phyloP scores from a whole-genome alignment of 2,113 vertebrate genomes.

The Crypturellus undulatus region DNA sequence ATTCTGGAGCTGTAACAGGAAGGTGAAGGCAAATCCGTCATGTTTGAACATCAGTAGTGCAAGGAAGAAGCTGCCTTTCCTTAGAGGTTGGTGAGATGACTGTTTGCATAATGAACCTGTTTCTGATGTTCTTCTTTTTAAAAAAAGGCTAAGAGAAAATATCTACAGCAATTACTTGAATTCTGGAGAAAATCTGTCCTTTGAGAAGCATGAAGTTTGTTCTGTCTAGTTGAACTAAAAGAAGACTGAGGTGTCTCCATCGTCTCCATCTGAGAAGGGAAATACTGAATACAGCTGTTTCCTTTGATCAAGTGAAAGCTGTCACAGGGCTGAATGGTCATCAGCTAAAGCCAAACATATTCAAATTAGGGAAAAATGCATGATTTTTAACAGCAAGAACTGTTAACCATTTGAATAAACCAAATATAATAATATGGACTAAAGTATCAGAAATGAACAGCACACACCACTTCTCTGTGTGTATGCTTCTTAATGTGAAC shows the following conservation, averaged over 20 bases:
- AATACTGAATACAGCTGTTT: neutral
- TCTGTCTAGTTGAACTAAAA: neutral
- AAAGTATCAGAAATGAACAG: neutral
- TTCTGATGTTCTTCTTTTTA: neutral
- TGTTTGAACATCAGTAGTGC: neutral
- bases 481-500: neutral
- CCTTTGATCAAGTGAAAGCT: neutral
- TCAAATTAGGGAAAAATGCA: neutral
- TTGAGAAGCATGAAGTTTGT: neutral
- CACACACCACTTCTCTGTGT: accelerated
- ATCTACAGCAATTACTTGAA: neutral
- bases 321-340: neutral
- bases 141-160: neutral
- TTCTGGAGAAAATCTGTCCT: neutral
- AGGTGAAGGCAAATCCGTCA: neutral
- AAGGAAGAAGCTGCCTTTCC: neutral
- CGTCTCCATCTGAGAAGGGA: neutral
- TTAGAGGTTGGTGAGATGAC: neutral
- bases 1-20: neutral
- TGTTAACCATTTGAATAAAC: neutral
- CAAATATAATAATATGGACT: neutral
- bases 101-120: neutral
- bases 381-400: neutral
- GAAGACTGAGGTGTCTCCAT: neutral
- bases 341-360: neutral